A percentile compares a stretch with the other conserved stretches of the same genome.
Conservation (phyloP, 2,113 vertebrate species). For the Siphamia tubifer region DNA sequence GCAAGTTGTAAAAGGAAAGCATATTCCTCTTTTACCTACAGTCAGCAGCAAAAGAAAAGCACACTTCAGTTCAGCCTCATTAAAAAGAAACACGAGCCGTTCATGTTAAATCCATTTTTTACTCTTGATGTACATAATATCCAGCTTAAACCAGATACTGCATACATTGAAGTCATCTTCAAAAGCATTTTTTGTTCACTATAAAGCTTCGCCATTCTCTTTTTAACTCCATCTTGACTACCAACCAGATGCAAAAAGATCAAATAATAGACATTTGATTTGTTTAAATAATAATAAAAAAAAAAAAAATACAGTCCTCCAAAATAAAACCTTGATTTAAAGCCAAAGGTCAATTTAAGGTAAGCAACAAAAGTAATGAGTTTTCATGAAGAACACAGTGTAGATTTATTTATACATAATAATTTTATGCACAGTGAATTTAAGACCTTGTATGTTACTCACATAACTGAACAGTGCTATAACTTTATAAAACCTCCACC, state of each 20-base stretch:
- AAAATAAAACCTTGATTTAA: slow-evolving; percentile 37
- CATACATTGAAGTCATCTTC: slow-evolving; percentile 33
- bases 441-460: not conserved
- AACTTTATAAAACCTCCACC: not conserved
- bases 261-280: slow-evolving; percentile 56
- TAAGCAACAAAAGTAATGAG: slow-evolving; percentile 50
- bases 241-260: slow-evolving; percentile 45
- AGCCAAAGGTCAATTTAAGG: slow-evolving; percentile 25
- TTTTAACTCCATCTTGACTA: slow-evolving; percentile 10
- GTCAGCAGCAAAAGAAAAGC: no score
- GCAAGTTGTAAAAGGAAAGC: no score
- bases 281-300: slow-evolving; percentile 68
- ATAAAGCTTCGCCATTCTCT: slow-evolving; percentile 7
- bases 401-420: not conserved
- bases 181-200: slow-evolving; percentile 10
- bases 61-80: no score
- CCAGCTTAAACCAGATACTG: slow-evolving; percentile 49
- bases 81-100: slow-evolving; percentile 12
- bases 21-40: no score
- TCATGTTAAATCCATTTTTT: slow-evolving; percentile 41
- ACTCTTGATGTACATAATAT: slow-evolving; percentile 55
- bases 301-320: slow-evolving; percentile 55
- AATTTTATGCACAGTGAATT: not conserved
- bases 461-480: not conserved
- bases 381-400: not conserved